Conservation (phyloP, 2,888 invertebrate genomes). For the Zonitis immaculata region DNA sequence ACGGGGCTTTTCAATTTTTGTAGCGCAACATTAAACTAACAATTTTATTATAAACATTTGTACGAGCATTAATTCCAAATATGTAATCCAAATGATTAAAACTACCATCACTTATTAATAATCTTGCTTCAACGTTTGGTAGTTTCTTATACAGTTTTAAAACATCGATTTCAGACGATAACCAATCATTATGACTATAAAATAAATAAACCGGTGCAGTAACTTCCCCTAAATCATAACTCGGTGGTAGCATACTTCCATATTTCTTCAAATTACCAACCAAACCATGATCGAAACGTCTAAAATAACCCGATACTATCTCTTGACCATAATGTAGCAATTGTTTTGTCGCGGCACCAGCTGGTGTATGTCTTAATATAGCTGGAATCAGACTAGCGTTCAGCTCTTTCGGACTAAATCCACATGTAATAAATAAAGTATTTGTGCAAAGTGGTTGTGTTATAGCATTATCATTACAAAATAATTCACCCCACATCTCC, state of each 20-base stretch:
- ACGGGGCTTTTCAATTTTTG: too few species aligned
- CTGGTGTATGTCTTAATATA: constrained; percentile 34
- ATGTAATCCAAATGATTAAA: constrained; percentile 44
- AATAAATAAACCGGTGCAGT: constrained; percentile 48
- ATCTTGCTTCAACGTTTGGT: constrained; percentile 29
- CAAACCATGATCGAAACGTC: constrained; percentile 56
- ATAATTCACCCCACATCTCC: constrained; percentile 24
- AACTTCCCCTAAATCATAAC: constrained; percentile 46
- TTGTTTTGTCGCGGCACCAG: constrained; percentile 56
- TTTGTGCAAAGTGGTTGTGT: constrained; percentile 29
- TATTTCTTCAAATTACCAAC: constrained; percentile 35
- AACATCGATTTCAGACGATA: constrained; percentile 44
- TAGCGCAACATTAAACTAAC: constrained; percentile 26
- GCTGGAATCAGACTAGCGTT: constrained; percentile 32
- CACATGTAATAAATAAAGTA: constrained; percentile 30
- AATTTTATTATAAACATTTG: constrained; percentile 35
- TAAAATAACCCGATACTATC: constrained; percentile 27
- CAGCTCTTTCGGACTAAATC: constrained; percentile 32
- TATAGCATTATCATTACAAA: constrained; percentile 8
- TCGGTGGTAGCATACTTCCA: constrained; percentile 43
- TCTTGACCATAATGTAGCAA: constrained; percentile 57
- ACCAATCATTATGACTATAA: constrained; percentile 51
- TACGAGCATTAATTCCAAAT: constrained; percentile 37
- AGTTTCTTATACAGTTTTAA: constrained; percentile 37
- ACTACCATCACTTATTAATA: constrained; percentile 32